Evolutionary conservation across 2,888 invertebrate genomes (phyloP), one percentile per base, ranked within the genome.

Genomic region (Dicroscelio sp.): DNA sequence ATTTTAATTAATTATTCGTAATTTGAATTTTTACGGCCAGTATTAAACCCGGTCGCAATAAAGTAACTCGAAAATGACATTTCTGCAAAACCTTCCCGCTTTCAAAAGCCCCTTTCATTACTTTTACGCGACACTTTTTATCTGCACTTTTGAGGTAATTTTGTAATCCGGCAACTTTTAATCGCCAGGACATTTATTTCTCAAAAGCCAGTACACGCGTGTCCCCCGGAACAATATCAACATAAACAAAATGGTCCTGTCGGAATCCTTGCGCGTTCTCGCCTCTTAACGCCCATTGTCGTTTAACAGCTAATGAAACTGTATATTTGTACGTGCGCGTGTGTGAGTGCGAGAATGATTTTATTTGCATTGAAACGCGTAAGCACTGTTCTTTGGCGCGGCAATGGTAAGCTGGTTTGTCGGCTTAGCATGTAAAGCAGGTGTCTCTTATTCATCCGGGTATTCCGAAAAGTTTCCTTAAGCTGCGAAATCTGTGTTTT

Each of bases 401-500:
- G 82, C 89, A 87, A 85, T 78, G 69, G 67, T 83, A 67, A 90
- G 86, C 84, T 82, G 86, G 91, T 86, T 90, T 79, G 80, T 65
- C 58, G 67, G 80, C 86, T 89, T 87, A 78, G 86, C 85, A 80
- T 86, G 84, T 88, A 87, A 90, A 92, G 90, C 92, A 83, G 90
- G 86, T 86, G 90, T 86, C 90, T 85, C 83, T 90, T 83, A 86
- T 86, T 92, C 90, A 88, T 75, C 80, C 86, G 85, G 79, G 90
- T 67, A 88, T 92, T 92, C 65, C 86, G 63, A 90, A 92, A 92
- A 92, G 79, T 90, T 92, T 86, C 52, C 90, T 88, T 88, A 90
- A 92, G 88, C 92, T 71, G 86, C 76, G 83, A 87, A 89, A 92
- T 92, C 92, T 88, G 90, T 92, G 89, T 92, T 92, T 92, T 90